phyloP scores from a whole-genome alignment of 2,888 invertebrate species.

The Mycalesis mineus region DNA sequence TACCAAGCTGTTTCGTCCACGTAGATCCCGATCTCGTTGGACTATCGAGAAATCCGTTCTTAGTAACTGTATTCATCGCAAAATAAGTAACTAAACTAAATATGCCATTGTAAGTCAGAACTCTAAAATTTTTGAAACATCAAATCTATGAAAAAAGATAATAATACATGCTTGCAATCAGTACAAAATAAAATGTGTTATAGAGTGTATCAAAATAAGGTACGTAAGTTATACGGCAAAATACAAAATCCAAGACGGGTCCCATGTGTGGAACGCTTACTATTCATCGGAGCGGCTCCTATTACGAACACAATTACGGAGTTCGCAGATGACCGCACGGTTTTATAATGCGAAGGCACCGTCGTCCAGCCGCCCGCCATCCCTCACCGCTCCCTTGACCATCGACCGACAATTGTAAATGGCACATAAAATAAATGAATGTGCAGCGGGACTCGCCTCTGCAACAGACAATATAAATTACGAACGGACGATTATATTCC shows the following conservation, averaged over 20 bases:
- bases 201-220: too few species aligned
- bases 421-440: constrained; percentile 81
- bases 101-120: too few species aligned
- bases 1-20: too few species aligned
- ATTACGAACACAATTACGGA: constrained; percentile 75
- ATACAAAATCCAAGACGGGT: constrained; percentile 29
- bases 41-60: too few species aligned
- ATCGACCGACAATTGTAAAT: constrained; percentile 80
- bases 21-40: too few species aligned
- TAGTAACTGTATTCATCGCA: too few species aligned
- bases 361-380: constrained; percentile 50
- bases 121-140: too few species aligned
- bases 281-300: constrained; percentile 64
- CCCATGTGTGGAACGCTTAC: constrained; percentile 61
- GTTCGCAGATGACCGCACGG: constrained; percentile 78
- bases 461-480: constrained; percentile 80
- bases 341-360: constrained; percentile 78
- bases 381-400: constrained; percentile 74
- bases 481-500: constrained; percentile 79
- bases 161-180: too few species aligned
- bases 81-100: too few species aligned
- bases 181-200: too few species aligned
- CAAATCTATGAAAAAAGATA: too few species aligned
- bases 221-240: neutral
- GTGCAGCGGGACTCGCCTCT: constrained; percentile 79